Evolutionary conservation across 2,113 vertebrate genomes (phyloP), one percentile per base, ranked within the genome.

Genomic region (Gavia stellata): DNA sequence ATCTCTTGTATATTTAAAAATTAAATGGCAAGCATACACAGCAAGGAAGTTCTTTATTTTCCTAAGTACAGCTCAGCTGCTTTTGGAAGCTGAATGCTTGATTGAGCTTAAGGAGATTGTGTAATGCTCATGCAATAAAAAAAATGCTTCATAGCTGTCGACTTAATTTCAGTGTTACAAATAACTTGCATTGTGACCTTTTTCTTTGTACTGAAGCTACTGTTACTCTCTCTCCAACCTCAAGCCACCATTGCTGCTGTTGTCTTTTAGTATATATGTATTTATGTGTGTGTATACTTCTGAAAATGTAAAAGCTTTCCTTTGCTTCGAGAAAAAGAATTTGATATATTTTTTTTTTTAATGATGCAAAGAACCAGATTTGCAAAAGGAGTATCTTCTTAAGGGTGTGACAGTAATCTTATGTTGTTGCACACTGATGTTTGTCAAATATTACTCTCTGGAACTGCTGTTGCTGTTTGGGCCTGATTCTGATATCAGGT

Each of bases 41-140:
- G 89, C 85, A 97, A 96, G 96, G 97, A 97, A 97, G 67, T 97
- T 96, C 96, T 93, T 97, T 94, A 94, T 97, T 97, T 97, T 95
- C 82, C 79, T 71, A 85, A 96, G 94, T 92, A 91, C 89, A 97
- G 81, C 75, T 93, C 50, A 49, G 40, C 80, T 86, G 80, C 40
- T 84, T 86, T 88, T 58, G 55, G 59, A 92, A 88, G 83, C 90
- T 95, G 90, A 96, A 90, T 89, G 95, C 91, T 87, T 95, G 88
- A 93, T 79, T 96, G 83, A 97, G 83, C 95, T 96, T 98, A 94
- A 97, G 95, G 96, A 96, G 92, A 81, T 96, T 97, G 95, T 95
- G 93, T 98, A 98, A 98, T 95, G 75, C 81, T 96, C 86, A 59
- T 96, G 95, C 23, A 71, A 17, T 84, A 88, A 81, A 86, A 94